phyloP scores from a whole-genome alignment of 1,140 invertebrate species.

The Mactra quadrangularis region DNA sequence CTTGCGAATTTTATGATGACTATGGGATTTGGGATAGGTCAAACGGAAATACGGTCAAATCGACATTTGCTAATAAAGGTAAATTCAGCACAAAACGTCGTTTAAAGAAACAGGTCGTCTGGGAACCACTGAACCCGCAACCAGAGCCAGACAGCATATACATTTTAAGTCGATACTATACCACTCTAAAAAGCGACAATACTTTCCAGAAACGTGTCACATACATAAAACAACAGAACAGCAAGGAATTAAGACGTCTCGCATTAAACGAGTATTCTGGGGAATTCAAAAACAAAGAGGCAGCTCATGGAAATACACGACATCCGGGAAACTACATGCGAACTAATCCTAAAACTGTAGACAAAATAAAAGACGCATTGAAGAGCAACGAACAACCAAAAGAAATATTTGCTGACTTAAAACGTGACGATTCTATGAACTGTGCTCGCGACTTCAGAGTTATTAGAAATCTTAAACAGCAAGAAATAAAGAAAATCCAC shows the following conservation, averaged over 20 bases:
- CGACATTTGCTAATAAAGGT: neutral
- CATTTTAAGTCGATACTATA: neutral
- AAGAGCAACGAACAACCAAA: neutral
- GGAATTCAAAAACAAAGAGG: neutral
- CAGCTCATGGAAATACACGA: neutral
- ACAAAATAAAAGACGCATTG: neutral
- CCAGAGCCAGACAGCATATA: neutral
- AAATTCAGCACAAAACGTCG: neutral
- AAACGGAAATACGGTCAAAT: conserved; percentile 17
- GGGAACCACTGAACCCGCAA: conserved; percentile 5
- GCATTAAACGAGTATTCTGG: conserved; percentile 1
- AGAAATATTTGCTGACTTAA: conserved; percentile 7
- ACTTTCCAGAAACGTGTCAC: conserved; percentile 15
- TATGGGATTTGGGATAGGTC: conserved; percentile 23
- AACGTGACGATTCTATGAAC: neutral
- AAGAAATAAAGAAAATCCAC: too few relatives aligned
- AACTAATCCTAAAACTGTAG: conserved; percentile 1
- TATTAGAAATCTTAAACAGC: neutral
- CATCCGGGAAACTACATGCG: neutral
- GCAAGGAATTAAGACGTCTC: neutral
- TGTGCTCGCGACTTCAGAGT: conserved; percentile 3
- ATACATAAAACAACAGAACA: neutral
- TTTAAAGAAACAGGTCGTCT: neutral
- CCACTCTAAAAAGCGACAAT: neutral
- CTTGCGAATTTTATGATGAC: conserved; percentile 31